Conservation (phyloP, 2,797 vertebrate genomes). For the Anguilla anguilla region DNA sequence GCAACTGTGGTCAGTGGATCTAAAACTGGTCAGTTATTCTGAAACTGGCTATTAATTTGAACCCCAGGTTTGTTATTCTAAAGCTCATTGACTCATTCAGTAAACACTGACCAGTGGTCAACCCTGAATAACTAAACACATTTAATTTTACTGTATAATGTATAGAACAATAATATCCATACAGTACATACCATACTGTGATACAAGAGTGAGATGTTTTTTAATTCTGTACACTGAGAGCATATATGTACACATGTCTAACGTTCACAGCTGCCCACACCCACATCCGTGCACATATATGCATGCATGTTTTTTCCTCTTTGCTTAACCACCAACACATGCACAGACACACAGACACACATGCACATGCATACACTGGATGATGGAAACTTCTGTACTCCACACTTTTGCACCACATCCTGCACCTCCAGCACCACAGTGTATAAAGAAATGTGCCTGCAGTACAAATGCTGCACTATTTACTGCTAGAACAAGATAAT, state of each 20-base stretch:
- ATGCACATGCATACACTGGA: not conserved
- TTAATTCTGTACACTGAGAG: not conserved
- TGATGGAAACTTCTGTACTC: not conserved
- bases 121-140: not conserved
- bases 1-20: not conserved
- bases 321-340: too few species aligned
- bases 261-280: not conserved
- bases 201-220: not conserved
- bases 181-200: not conserved
- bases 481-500: conserved; percentile 1
- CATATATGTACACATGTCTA: not conserved
- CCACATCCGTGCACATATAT: not conserved
- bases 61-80: not conserved
- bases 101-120: not conserved
- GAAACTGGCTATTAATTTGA: not conserved
- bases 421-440: not conserved
- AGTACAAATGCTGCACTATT: not conserved
- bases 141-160: not conserved
- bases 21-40: not conserved
- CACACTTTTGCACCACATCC: not conserved
- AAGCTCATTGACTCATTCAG: not conserved
- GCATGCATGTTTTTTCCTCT: too few species aligned
- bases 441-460: not conserved
- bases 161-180: not conserved
- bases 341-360: not conserved